Conservation (phyloP, 1,140 invertebrate genomes). For the Eueides isabella region DNA sequence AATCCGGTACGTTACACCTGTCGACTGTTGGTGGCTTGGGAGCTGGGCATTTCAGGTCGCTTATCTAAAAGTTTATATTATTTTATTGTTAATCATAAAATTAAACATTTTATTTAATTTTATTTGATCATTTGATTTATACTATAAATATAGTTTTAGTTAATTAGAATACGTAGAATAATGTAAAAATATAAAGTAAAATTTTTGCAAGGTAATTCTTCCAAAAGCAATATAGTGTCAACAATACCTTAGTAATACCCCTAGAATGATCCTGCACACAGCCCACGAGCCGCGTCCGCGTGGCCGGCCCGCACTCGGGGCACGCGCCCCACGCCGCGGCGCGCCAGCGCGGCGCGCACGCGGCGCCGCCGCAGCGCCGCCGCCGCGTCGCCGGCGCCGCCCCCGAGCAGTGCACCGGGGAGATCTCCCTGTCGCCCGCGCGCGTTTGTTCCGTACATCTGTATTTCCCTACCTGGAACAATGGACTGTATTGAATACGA, state of each 20-base stretch:
- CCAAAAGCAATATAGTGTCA: too few species aligned
- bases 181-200: too few species aligned
- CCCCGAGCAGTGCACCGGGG: constrained; percentile 62
- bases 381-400: constrained; percentile 53
- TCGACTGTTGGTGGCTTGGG: constrained; percentile 64
- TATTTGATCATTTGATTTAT: too few species aligned
- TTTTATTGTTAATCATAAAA: too few species aligned
- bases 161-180: too few species aligned
- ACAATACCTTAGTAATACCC: constrained; percentile 69
- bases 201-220: too few species aligned
- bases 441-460: constrained; percentile 59
- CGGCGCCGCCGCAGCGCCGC: constrained; percentile 58
- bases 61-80: constrained; percentile 63
- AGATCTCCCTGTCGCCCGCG: constrained; percentile 59
- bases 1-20: constrained; percentile 65
- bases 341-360: constrained; percentile 74
- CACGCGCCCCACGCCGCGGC: constrained; percentile 71
- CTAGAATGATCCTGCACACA: constrained; percentile 74
- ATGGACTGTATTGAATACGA: too few species aligned
- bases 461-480: constrained; percentile 65
- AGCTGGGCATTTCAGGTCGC: constrained; percentile 65
- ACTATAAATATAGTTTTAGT: too few species aligned
- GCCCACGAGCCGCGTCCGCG: constrained; percentile 64
- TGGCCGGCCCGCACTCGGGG: constrained; percentile 72
- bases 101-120: too few species aligned